Percentiles rank a stretch among this genome's conserved stretches.
Conservation (phyloP, 2,113 vertebrate species). For the Phycodurus eques region DNA sequence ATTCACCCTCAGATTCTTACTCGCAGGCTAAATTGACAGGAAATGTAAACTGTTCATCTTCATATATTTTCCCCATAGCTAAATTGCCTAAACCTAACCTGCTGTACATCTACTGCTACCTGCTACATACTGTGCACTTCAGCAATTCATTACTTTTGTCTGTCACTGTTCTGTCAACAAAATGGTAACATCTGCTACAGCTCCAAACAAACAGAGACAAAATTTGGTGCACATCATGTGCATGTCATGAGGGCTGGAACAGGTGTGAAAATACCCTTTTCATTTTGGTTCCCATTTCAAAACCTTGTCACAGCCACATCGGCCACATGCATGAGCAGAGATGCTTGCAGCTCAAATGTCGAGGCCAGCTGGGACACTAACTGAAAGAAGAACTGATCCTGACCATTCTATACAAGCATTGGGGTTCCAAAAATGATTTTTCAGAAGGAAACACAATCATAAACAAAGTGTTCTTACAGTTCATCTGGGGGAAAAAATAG, state of each 20-base stretch:
- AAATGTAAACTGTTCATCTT: not conserved
- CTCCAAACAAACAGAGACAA: not conserved
- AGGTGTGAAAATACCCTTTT: slow-evolving; percentile 1
- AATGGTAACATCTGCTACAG: not conserved
- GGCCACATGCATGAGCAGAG: not conserved
- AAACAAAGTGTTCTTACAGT: not conserved
- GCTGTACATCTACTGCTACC: not conserved
- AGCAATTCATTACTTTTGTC: not conserved
- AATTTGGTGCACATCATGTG: not conserved
- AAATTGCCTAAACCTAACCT: not conserved
- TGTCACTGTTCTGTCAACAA: not conserved
- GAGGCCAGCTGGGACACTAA: not conserved
- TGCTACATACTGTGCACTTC: not conserved
- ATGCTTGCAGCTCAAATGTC: not conserved
- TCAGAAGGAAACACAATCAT: not conserved
- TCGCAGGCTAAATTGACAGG: not conserved
- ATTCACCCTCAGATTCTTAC: not conserved
- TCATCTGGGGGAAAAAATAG: not conserved
- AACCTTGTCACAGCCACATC: not conserved
- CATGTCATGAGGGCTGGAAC: not conserved
- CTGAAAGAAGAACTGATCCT: not conserved
- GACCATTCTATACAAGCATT: not conserved
- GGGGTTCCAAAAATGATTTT: not conserved
- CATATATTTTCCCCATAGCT: not conserved
- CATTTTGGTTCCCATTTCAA: slow-evolving; percentile 2